These are phyloP conservation scores for Pseudorectes ferrugineus DNA, from an alignment of 2,113 vertebrate species.

Conservation along the genomic window DNA sequence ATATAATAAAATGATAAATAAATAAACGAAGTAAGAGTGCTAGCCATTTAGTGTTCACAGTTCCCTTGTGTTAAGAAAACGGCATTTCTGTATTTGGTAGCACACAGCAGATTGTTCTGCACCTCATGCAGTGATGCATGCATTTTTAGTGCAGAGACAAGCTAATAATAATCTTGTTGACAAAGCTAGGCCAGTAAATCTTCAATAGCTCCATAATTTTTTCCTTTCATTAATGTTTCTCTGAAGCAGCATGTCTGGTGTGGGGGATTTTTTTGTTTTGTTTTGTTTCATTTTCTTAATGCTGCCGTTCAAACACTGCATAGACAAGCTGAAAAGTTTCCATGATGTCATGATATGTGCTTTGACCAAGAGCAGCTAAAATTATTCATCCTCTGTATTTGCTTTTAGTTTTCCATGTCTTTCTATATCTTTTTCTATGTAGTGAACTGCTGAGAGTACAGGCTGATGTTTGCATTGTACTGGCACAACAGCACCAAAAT, in stretches of 20 bases:
- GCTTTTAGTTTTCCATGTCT: not conserved
- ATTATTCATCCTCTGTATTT: not conserved
- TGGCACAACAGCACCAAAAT: not conserved
- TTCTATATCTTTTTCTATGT: not conserved
- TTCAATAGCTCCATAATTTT: not conserved
- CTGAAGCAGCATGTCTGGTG: not conserved
- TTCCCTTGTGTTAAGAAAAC: not conserved
- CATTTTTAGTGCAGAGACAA: not conserved
- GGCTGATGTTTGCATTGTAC: not conserved
- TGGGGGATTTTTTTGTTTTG: not conserved
- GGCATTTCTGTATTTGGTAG: not conserved
- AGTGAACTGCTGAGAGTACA: not conserved
- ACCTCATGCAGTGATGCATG: rapidly evolving
- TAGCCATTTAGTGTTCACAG: not conserved
- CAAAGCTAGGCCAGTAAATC: not conserved
- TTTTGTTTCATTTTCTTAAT: not conserved
- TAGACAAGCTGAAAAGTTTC: not conserved
- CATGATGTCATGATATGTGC: not conserved
- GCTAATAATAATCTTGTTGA: not conserved
- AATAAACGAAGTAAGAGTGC: not conserved
- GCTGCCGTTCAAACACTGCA: not conserved
- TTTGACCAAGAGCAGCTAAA: not conserved
- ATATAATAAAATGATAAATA: not conserved
- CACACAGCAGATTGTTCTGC: not conserved
- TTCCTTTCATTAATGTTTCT: not conserved